These are phyloP conservation scores for Diabrotica undecimpunctata DNA, from an alignment of 1,140 invertebrate species.

Conservation along the genomic window DNA sequence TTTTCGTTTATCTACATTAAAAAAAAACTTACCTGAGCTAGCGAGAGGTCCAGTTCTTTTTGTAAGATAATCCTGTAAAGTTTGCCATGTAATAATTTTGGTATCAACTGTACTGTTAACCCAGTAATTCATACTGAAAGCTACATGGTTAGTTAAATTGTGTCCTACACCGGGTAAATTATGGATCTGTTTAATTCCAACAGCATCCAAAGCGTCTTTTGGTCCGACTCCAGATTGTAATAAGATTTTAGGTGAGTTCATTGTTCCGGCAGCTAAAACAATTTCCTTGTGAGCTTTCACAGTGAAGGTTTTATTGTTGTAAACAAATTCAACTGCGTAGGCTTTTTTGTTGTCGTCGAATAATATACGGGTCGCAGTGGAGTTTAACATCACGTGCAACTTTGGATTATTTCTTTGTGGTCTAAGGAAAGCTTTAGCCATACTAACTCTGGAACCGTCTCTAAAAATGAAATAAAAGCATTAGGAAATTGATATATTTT, in stretches of 20 bases:
- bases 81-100: conserved; percentile 56
- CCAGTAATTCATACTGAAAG: conserved; percentile 50
- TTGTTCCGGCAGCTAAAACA: conserved; percentile 58
- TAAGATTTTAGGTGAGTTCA: conserved; percentile 74
- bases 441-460: conserved; percentile 79
- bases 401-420: conserved; percentile 73
- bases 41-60: conserved; percentile 56
- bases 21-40: conserved; percentile 44
- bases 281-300: conserved; percentile 62
- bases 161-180: conserved; percentile 69
- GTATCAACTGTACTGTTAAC: conserved; percentile 52
- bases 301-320: conserved; percentile 53
- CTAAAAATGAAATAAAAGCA: conserved; percentile 59
- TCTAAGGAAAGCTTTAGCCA: conserved; percentile 74
- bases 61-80: conserved; percentile 55
- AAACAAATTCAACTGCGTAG: conserved; percentile 62
- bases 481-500: conserved; percentile 34
- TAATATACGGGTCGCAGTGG: conserved; percentile 65
- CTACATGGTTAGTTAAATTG: conserved; percentile 63
- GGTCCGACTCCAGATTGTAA: conserved; percentile 72
- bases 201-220: conserved; percentile 47
- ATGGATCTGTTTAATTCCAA: conserved; percentile 51
- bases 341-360: conserved; percentile 61
- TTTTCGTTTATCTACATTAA: neutral
- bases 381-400: conserved; percentile 70